phyloP scores from a whole-genome alignment of 2,797 vertebrate species.

The Pterois miles region DNA sequence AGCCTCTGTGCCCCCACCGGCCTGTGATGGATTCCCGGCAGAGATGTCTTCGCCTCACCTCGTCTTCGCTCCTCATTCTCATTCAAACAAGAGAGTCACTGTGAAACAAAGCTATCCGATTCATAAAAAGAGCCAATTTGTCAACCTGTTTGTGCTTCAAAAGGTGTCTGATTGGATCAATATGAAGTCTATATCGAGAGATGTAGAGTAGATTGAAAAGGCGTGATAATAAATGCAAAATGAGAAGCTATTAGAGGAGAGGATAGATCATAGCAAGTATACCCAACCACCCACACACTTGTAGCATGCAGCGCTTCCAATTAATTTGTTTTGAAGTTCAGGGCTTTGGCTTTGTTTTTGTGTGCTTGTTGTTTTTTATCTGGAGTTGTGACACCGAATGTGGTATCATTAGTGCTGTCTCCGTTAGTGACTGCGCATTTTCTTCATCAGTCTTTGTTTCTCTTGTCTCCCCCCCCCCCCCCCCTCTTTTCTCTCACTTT shows the following conservation, averaged over 20 bases:
- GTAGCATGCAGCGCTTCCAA: slow-evolving; percentile 65
- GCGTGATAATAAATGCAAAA: slow-evolving; percentile 6
- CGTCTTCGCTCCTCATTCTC: slow-evolving; percentile 1
- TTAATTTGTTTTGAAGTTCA: slow-evolving; percentile 75
- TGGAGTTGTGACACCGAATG: slow-evolving; percentile 47
- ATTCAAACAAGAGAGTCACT: not conserved
- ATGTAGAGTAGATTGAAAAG: slow-evolving; percentile 12
- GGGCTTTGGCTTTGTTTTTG: slow-evolving; percentile 59
- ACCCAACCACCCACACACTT: slow-evolving; percentile 50
- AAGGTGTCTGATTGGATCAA: slow-evolving; percentile 16
- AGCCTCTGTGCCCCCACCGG: slow-evolving; percentile 31
- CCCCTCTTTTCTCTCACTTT: slow-evolving; percentile 2
- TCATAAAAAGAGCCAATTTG: not conserved
- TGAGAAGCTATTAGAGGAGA: not conserved
- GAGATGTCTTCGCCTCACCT: slow-evolving; percentile 21
- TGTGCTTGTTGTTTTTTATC: slow-evolving; percentile 50
- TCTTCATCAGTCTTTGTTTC: slow-evolving; percentile 41
- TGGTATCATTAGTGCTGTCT: slow-evolving; percentile 62
- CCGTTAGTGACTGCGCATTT: slow-evolving; percentile 26
- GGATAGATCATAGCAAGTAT: slow-evolving; percentile 39
- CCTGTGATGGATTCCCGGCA: slow-evolving; percentile 34
- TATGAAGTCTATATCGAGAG: not conserved
- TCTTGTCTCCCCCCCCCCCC: slow-evolving; percentile 15
- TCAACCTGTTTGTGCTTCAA: slow-evolving; percentile 1
- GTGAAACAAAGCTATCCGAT: not conserved